phyloP scores from a whole-genome alignment of 2,888 invertebrate species.

The Pimpla rufipes region DNA sequence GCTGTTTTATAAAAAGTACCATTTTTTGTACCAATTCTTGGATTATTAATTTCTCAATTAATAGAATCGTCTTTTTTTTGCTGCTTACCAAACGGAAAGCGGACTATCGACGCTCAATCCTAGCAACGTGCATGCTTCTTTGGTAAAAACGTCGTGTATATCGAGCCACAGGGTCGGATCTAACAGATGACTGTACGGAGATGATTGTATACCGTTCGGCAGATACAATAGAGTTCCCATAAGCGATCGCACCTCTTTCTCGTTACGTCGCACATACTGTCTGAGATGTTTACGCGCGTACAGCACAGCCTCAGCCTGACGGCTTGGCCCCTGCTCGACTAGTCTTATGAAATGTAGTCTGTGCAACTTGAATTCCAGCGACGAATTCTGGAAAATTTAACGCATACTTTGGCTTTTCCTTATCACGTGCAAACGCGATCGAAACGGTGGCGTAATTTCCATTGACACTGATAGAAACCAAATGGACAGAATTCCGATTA shows the following conservation, averaged over 20 bases:
- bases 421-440: background rate
- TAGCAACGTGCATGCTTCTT: constrained; percentile 96
- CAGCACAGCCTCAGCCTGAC: constrained; percentile 93
- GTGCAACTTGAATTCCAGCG: constrained; percentile 93
- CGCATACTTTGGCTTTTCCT: background rate
- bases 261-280: constrained; percentile 91
- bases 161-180: constrained; percentile 92
- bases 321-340: constrained; percentile 88
- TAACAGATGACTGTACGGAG: constrained; percentile 92
- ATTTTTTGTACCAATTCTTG: background rate
- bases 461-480: no score
- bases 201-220: constrained; percentile 91
- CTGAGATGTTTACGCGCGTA: constrained; percentile 95
- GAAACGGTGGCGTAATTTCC: background rate
- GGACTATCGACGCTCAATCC: constrained; percentile 96
- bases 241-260: constrained; percentile 93
- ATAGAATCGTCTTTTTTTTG: background rate
- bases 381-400: constrained; percentile 86
- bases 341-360: constrained; percentile 92
- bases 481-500: no score
- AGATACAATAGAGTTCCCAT: constrained; percentile 95
- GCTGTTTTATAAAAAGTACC: constrained; percentile 83
- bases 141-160: constrained; percentile 95
- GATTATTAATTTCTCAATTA: background rate
- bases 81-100: constrained; percentile 92